Conservation (phyloP, 1,140 invertebrate species). For the Holotrichia oblita region DNA sequence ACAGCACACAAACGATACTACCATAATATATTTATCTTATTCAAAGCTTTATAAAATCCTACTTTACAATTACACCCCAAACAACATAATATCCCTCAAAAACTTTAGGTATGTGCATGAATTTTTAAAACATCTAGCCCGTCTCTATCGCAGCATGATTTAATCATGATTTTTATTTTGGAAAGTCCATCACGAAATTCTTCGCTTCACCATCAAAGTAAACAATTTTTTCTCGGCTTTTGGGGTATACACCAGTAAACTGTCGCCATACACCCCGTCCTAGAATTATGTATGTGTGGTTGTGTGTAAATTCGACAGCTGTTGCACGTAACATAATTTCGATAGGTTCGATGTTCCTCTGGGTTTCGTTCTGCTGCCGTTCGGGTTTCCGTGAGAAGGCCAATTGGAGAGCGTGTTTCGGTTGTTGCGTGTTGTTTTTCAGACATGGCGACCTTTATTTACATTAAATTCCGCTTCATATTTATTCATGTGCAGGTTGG, state of each 20-base stretch:
- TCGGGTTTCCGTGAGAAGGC: not conserved
- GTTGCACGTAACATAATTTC: slow-evolving; percentile 11
- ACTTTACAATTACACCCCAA: not conserved
- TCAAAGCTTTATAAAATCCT: not conserved
- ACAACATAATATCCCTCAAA: not conserved
- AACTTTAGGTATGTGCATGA: not conserved
- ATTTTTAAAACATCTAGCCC: not conserved
- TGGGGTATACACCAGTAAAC: not conserved
- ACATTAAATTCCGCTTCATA: slow-evolving; percentile 6
- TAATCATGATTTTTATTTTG: not conserved
- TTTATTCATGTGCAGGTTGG: not conserved
- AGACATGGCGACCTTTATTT: slow-evolving; percentile 11
- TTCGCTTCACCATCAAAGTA: not conserved
- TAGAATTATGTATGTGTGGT: not conserved
- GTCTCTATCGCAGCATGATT: not conserved
- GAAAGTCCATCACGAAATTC: not conserved
- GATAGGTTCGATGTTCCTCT: not conserved
- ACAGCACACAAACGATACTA: too few species aligned
- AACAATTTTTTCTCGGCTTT: not conserved
- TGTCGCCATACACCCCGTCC: not conserved
- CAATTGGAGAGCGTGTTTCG: slow-evolving; percentile 1
- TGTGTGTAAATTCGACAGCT: not conserved
- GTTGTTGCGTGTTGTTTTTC: slow-evolving; percentile 15
- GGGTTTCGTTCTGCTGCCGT: not conserved
- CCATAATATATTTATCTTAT: too few species aligned